Base-by-base conservation (phyloP, 2,797 vertebrate genomes). In the Merluccius polli region DNA sequence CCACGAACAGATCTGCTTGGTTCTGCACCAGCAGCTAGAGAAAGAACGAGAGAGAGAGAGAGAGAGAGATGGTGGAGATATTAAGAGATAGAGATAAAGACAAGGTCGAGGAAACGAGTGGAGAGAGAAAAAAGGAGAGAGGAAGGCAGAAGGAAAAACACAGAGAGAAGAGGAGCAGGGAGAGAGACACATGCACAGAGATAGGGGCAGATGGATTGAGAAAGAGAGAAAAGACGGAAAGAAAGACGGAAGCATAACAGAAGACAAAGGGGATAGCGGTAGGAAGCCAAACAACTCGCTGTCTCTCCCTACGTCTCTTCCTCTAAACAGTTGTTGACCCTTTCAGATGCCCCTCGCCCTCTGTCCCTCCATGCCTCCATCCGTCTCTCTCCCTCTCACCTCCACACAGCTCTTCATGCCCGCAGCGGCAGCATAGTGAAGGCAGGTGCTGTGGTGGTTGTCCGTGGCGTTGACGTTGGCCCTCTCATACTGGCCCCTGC, bases 371-470 rank as follows among this genome's bases (percentile, higher is more conserved):
- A 1, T n/a, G n/a, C n/a, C n/a, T n/a, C n/a, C n/a, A n/a, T n/a
- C n/a, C n/a, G n/a, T n/a, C n/a, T n/a, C n/a, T n/a, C n/a, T n/a
- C n/a, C n/a, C n/a, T 16, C 70, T 9, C 70, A 98, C 98, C 97
- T 99, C 97, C n/a, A 99, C 97, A 77, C 97, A 98, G 79, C 93
- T 95, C 94, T 96, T 99, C 97, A 99, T 97, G 89, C 98, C 98
- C 85, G 98, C 97, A 88, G 97, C 96, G 30, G 97, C 96, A 74
- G 97, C 96, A 73, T 98, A 98, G 93, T 99, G 98, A 87, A 99
- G 93, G 82, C 97, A 95, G 63, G 97, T 98, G 92, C 96, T 98
- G 91, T 95, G 97, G 91, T 97, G 98, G 91, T 98, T 97, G 94
- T 99, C 98, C 0, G 95, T 95, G 83, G 97, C 95, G 74, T 97